Evolutionary conservation across 2,113 vertebrate genomes (phyloP), one percentile per base, ranked within the genome.

Genomic region (Sclerurus mexicanus): DNA sequence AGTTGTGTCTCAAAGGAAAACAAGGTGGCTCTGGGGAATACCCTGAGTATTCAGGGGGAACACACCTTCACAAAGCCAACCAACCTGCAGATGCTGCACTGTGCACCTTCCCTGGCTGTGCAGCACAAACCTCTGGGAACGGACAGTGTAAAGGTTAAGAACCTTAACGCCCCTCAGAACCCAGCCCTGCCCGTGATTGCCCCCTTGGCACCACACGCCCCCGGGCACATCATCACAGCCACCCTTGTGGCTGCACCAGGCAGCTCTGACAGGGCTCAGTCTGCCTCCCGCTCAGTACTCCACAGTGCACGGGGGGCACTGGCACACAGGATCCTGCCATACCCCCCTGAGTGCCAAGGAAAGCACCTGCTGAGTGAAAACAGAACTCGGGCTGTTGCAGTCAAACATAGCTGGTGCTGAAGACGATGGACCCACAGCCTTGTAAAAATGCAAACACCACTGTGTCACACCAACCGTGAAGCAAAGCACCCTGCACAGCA

Each of bases 381-480:
- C 31, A n/a, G 20, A 47, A 9, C 55, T 22, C 31, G 1, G 13
- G 39, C 46, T 60, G 9, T 28, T 15, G 68, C 68, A 39, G 31
- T 9, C 35, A 52, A 11, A 18, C 6, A 2, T 3, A 50, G 1
- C 33, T 12, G 10, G 17, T 22, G 40, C 31, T 47, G 20, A 9
- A 22, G 11, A 12, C 59, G 37, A 37, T 5, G 37, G 5, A 30
- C 52, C 7, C 10, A 58, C 62, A 52, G 17, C 25, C 62, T 4
- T 9, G 30, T 6, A 6, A 40, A 71, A 66, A 75, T 0, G 2
- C 58, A 52, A 18, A 33, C 52, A 28, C 27, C 39, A 25, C 35
- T 2, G 0, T 0, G 11, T 6, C 63, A 50, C 42, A 10, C 6
- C 8, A 35, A 5, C 15, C 80, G 37, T 1, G 0, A 46, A 27